Evolutionary conservation across 2,113 vertebrate species (phyloP).

Genomic region (Amblyornis subalaris): DNA sequence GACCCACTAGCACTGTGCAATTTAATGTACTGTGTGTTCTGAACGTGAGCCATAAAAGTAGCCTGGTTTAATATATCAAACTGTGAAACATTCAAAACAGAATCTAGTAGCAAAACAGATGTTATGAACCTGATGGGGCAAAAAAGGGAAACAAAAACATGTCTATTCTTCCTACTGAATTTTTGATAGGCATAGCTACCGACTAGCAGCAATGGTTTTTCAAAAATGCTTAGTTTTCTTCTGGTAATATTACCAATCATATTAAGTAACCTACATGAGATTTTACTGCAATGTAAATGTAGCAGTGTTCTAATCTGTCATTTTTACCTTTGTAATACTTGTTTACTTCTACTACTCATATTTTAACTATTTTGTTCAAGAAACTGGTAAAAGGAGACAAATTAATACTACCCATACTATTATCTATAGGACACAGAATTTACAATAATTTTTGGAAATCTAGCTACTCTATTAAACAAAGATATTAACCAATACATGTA

Average conservation of each 20-base stretch:
- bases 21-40: constrained; percentile 50
- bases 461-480: not conserved
- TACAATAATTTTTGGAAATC: not conserved
- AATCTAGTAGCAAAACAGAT: constrained; percentile 45
- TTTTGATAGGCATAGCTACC: not conserved
- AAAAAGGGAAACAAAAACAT: constrained; percentile 38
- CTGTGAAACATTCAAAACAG: constrained; percentile 32
- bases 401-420: not conserved
- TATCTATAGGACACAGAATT: not conserved
- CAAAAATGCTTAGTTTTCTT: constrained; percentile 14
- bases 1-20: constrained; percentile 1
- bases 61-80: constrained; percentile 55
- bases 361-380: constrained; percentile 3
- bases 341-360: not conserved
- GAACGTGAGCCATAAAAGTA: constrained; percentile 40
- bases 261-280: constrained; percentile 9
- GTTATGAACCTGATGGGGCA: constrained; percentile 5
- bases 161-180: not conserved
- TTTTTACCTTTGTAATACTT: not conserved
- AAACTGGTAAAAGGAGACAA: not conserved
- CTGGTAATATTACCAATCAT: not conserved
- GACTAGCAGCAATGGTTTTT: not conserved
- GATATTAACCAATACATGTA: not conserved
- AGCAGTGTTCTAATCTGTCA: constrained; percentile 8
- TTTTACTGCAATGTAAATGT: not conserved